Evolutionary conservation across 2,113 vertebrate species (phyloP), one percentile per base, ranked within the genome.

Genomic region (Todiramphus saurophagus): DNA sequence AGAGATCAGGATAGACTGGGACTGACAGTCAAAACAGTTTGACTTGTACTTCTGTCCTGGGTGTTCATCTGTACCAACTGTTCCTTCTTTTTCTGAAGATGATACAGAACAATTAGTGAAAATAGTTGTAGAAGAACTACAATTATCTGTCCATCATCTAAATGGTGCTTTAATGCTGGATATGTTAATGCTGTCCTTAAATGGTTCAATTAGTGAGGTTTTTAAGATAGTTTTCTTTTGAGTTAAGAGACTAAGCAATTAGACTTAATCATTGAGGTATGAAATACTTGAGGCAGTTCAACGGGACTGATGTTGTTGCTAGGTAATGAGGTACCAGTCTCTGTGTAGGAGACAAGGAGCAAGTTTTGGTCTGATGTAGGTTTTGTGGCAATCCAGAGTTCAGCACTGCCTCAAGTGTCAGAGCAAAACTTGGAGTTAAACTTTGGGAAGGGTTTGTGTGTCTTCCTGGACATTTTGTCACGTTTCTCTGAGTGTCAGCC

Each of bases 111-210:
- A 94, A 74, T 96, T 90, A 84, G 53, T 76, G 69, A 64, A 90
- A 92, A 72, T 59, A 89, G 51, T 78, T 82, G 31, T 81, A 83
- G 73, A 89, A 94, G 80, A 87, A 13, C 30, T 80, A 55, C 70
- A 46, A 91, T 93, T 63, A 50, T 67, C 12, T 85, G 94, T 81
- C 83, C 58, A 50, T 94, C 88, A 90, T 89, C 89, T 78, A 77
- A 93, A 90, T 55, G 56, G 79, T 77, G 53, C 25, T 89, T 96
- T 90, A 90, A 53, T 88, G 76, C 17, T 87, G 51, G 17, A 30
- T 90, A 83, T 86, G 79, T 77, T 89, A 94, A 95, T 90, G 33
- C 39, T 86, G 27, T 90, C 72, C 72, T 92, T 83, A 94, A 93
- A 81, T 67, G 43, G 33, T 66, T 84, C 83, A 17, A 35, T 59